phyloP scores from a whole-genome alignment of 2,113 vertebrate genomes.

The Alligator mississippiensis region DNA sequence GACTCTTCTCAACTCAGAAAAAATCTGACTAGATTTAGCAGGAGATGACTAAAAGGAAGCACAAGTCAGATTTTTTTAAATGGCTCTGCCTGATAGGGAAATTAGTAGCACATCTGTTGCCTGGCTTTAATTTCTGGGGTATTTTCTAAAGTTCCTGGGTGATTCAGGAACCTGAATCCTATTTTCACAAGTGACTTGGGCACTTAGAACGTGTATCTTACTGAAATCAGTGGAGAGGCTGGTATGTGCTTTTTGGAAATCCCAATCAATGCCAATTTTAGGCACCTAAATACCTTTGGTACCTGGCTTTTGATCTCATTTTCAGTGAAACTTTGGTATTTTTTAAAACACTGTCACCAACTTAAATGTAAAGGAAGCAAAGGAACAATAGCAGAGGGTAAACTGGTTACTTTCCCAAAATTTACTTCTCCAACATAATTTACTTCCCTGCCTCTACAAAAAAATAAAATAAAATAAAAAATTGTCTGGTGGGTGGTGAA shows the following conservation, averaged over 20 bases:
- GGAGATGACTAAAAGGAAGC: not conserved
- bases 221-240: not conserved
- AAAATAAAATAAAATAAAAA: not conserved
- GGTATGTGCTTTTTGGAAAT: not conserved
- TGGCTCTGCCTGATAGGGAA: conserved; percentile 31
- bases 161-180: not conserved
- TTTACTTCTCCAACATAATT: accelerated
- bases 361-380: not conserved
- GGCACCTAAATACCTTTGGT: not conserved
- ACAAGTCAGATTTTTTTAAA: not conserved
- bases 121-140: not conserved
- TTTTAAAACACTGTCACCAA: not conserved
- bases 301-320: not conserved
- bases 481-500: not conserved
- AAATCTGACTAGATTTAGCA: conserved; percentile 13
- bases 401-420: not conserved
- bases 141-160: not conserved
- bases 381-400: not conserved
- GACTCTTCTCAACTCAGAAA: conserved; percentile 52
- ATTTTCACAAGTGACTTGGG: not conserved
- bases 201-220: not conserved
- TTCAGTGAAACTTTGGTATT: not conserved
- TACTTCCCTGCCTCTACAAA: not conserved
- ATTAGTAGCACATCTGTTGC: conserved; percentile 29
- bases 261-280: not conserved